Evolutionary conservation across 2,888 invertebrate species (phyloP), one percentile per base, ranked within the genome.

Genomic region (Heteromurus nitidus): DNA sequence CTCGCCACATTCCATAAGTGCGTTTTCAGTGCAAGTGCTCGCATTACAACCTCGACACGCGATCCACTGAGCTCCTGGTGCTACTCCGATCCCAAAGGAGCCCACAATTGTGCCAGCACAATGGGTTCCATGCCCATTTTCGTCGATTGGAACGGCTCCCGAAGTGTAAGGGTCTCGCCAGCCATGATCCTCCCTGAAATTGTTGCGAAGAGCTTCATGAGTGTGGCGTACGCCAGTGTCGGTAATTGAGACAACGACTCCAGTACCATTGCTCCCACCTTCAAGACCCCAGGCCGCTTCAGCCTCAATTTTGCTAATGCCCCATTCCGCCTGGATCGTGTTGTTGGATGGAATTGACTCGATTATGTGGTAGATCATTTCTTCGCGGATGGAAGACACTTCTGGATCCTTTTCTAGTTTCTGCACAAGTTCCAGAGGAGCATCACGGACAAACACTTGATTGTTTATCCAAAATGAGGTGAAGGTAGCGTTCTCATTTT

Each of bases 391-490:
- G 24, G 50, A 50, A 11, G 22, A 2, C 20, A 79, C 65, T 3
- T 65, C 70, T 18, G 47, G 20, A 20, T 58, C 26, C 7, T n/a
- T 53, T 24, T 68, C 60, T 11, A 76, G 26, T 1, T 13, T 16
- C 0, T 44, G 13, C 22, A 60, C 24, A 0, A 68, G 3, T 3
- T 20, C 26, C 7, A 13, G 13, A 13, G 42, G 9, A 16, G 62
- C 79, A 55, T 69, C 24, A 11, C 31, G 16, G 31, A 82, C 26
- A n/a, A 62, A 44, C 30, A 82, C 62, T 30, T 24, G 55, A 44
- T 82, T 82, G 68, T 26, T 74, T 3, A 79, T 44, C 82, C 82
- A 82, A 58, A 69, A 77, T 9, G 60, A 50, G 1, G 36, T 3
- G 44, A 68, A 50, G 16, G 9, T 24, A 31, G 22, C 31, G 30